Evolutionary conservation across 2,797 vertebrate species (phyloP).

Genomic region (Sebastes minor): DNA sequence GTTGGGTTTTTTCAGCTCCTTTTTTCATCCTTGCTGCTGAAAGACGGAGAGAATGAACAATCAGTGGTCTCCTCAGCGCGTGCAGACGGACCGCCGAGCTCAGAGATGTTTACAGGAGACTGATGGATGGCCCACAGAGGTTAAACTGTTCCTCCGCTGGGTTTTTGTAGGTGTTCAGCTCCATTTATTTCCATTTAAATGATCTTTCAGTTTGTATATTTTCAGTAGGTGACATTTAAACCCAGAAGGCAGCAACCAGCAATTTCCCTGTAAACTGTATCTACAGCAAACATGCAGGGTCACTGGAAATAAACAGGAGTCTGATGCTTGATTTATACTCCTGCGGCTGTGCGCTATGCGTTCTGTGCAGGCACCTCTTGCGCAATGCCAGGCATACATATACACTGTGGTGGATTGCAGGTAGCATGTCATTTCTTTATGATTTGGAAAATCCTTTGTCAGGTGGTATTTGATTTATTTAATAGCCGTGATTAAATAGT

Average conservation of each 20-base stretch:
- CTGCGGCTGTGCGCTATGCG: too few species aligned
- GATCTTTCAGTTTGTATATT: constrained; percentile 10
- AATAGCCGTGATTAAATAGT: too few species aligned
- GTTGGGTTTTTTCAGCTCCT: constrained; percentile 24
- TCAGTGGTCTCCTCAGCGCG: background rate
- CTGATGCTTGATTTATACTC: too few species aligned
- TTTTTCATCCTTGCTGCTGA: background rate
- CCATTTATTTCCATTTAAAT: constrained; percentile 14
- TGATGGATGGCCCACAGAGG: constrained; percentile 1
- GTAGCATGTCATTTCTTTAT: too few species aligned
- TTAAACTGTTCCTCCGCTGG: constrained; percentile 3
- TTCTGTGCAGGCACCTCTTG: too few species aligned
- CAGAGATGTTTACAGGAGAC: background rate
- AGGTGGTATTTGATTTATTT: too few species aligned
- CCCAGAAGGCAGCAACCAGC: background rate
- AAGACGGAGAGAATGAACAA: constrained; percentile 30
- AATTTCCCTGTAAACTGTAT: constrained; percentile 4
- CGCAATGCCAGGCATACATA: too few species aligned
- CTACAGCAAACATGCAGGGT: background rate
- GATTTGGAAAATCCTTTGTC: too few species aligned
- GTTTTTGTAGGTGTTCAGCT: background rate
- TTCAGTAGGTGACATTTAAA: background rate
- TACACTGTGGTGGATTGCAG: too few species aligned
- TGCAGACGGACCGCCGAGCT: background rate
- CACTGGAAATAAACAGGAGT: background rate